Evolutionary conservation across 2,888 invertebrate species (phyloP), one percentile per base, ranked within the genome.

Genomic region (Pristionchus japonicus): DNA sequence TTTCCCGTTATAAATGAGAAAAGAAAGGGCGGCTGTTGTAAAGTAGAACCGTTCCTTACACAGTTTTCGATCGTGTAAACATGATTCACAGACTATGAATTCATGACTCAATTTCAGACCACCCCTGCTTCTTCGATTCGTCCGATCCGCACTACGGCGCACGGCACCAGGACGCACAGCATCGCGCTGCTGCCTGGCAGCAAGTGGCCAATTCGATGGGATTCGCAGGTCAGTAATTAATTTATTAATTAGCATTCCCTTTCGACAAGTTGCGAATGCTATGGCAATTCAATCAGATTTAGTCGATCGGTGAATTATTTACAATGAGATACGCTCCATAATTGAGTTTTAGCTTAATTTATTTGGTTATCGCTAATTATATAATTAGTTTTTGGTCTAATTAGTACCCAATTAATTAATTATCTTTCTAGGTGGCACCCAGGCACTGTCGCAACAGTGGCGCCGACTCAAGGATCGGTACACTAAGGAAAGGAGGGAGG

Each of bases 41-140:
- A 43, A 43, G 43, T 43, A 43, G 6, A 43, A 6, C 43, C 43
- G 6, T 43, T 43, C 11, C 43, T 43, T 43, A n/a, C n/a, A n/a
- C n/a, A n/a, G n/a, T n/a, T n/a, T n/a, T n/a, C n/a, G n/a, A n/a
- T n/a, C n/a, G n/a, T n/a, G n/a, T n/a, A n/a, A n/a, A n/a, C n/a
- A n/a, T n/a, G n/a, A n/a, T n/a, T n/a, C n/a, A n/a, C n/a, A n/a
- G n/a, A n/a, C n/a, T n/a, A n/a, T n/a, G n/a, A n/a, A n/a, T n/a
- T 43, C 43, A 43, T 43, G 43, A 43, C 43, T 57, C 57, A 31
- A 64, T 40, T 47, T 64, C 43, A 86, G 86, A 37, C 27, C 74
- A 86, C n/a, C 86, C 86, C 9, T 70, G 70, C 52, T 61, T 86
- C 70, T 86, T 40, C 86, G 86, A 86, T 37, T 6, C 86, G 31